Percentiles rank a stretch among this genome's conserved stretches.
Conservation (phyloP, 2,797 vertebrate species). For the Lates japonicus region DNA sequence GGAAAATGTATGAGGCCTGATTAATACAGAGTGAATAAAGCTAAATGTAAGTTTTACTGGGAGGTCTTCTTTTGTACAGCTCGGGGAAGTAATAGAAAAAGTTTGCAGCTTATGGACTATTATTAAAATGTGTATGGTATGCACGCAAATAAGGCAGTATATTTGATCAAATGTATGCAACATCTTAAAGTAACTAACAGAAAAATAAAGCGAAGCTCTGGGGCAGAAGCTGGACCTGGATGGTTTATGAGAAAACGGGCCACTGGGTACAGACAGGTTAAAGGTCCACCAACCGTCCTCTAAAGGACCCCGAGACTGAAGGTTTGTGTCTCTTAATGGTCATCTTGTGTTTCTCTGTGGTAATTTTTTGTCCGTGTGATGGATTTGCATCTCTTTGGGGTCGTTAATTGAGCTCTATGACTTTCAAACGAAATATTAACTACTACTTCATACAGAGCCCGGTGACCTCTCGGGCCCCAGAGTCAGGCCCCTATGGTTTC, state of each 20-base stretch:
- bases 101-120: no score
- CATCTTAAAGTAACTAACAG: background rate
- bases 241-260: background rate
- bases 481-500: no score
- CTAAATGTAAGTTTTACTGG: no score
- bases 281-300: background rate
- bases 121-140: background rate
- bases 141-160: background rate
- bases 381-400: background rate
- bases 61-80: no score
- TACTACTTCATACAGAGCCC: background rate
- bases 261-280: background rate
- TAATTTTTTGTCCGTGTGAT: background rate
- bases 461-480: no score
- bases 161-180: background rate
- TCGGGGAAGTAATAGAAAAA: no score
- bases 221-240: background rate
- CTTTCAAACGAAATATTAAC: background rate
- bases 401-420: background rate
- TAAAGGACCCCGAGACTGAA: background rate
- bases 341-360: background rate
- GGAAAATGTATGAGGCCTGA: background rate
- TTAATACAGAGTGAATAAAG: background rate
- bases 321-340: no score
- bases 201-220: no score